These are phyloP conservation scores for Peromyscus polionotus DNA, from an alignment of 2,113 vertebrate genomes.

Conservation along the genomic window DNA sequence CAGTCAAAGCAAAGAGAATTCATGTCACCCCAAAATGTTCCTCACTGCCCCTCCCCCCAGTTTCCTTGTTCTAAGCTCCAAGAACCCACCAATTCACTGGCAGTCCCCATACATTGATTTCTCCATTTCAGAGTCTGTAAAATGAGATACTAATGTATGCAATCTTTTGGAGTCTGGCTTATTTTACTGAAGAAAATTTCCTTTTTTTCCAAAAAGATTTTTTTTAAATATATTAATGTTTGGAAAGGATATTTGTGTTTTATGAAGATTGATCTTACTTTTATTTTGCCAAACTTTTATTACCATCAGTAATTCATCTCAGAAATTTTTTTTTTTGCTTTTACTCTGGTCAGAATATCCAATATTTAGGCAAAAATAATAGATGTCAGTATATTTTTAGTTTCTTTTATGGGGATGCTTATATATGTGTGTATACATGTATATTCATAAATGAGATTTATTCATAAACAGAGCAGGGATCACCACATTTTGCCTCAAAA, in stretches of 20 bases:
- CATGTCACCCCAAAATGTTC: not conserved
- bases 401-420: not conserved
- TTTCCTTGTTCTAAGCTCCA: not conserved
- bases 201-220: not conserved
- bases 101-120: conserved; percentile 5
- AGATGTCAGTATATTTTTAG: not conserved
- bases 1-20: not conserved
- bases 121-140: not conserved
- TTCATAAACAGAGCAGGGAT: not conserved
- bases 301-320: conserved; percentile 2
- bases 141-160: not conserved
- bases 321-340: conserved; percentile 39
- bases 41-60: not conserved
- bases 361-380: not conserved
- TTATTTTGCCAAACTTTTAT: conserved; percentile 14
- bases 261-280: conserved; percentile 44
- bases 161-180: not conserved
- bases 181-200: not conserved
- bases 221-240: not conserved
- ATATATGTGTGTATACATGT: not conserved
- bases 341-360: not conserved
- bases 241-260: conserved; percentile 48
- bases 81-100: not conserved
- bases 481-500: not conserved
- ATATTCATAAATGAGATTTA: not conserved